Percentiles rank a stretch among this genome's conserved stretches.
Evolutionary conservation across 2,888 invertebrate species (phyloP).

Genomic region (Aphodius sticticus): DNA sequence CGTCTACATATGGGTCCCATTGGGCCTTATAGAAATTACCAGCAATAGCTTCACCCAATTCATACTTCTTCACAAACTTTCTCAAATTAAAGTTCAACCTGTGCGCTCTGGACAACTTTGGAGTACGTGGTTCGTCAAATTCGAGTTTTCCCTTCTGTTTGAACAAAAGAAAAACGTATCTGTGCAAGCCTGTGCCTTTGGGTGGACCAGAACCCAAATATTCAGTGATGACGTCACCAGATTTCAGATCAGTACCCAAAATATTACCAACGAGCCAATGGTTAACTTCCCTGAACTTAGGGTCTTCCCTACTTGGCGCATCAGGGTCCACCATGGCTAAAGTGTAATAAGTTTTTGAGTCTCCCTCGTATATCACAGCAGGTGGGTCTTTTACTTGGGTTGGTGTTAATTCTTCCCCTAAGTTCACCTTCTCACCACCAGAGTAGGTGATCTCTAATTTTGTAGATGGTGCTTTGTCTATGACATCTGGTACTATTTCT

Average conservation of each 20-base stretch:
- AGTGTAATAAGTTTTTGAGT: conserved; percentile 37
- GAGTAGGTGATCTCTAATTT: conserved; percentile 35
- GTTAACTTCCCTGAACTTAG: conserved; percentile 72
- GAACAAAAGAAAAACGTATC: conserved; percentile 75
- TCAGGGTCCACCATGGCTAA: conserved; percentile 69
- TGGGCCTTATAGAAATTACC: conserved; percentile 69
- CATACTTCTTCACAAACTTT: conserved; percentile 67
- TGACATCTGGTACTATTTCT: conserved; percentile 54
- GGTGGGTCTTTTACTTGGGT: conserved; percentile 44
- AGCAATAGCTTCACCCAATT: conserved; percentile 67
- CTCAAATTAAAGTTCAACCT: conserved; percentile 43
- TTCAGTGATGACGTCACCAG: conserved; percentile 71
- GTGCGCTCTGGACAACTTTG: conserved; percentile 64
- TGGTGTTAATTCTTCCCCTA: conserved; percentile 44
- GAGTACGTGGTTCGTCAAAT: conserved; percentile 50
- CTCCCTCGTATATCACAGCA: conserved; percentile 32
- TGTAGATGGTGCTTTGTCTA: conserved; percentile 49
- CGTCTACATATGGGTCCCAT: conserved; percentile 67
- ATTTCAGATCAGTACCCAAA: conserved; percentile 67
- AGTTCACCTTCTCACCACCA: conserved; percentile 35
- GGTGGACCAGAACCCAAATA: conserved; percentile 77
- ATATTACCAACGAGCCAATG: conserved; percentile 84
- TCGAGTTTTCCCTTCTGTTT: conserved; percentile 68
- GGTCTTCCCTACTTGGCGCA: conserved; percentile 75
- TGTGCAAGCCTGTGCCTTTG: conserved; percentile 74